Percentiles rank a stretch among this genome's conserved stretches.
Evolutionary conservation across 1,140 invertebrate species (phyloP).

Genomic region (Harpegnathos saltator): DNA sequence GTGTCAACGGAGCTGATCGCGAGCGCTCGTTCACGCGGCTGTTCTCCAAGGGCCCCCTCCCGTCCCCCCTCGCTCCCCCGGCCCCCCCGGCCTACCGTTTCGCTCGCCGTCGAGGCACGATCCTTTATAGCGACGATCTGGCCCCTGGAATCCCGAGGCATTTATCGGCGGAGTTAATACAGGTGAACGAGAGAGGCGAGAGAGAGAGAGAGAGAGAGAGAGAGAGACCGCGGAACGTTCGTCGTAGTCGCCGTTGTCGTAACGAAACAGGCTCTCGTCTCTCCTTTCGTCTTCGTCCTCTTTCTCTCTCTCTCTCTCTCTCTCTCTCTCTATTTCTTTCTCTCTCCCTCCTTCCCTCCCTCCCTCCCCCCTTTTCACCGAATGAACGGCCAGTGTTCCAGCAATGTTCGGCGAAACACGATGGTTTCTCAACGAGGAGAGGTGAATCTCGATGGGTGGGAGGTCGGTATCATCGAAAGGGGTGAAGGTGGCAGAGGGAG

Average conservation of each 20-base stretch:
- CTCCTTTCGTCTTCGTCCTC: conserved; percentile 23
- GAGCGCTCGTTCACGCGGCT: conserved; percentile 25
- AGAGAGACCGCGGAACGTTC: conserved; percentile 20
- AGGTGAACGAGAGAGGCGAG: conserved; percentile 55
- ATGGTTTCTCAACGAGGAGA: conserved; percentile 68
- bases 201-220: no score
- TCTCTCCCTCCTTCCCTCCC: not conserved
- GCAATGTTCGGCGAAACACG: conserved; percentile 42
- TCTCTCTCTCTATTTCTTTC: conserved; percentile 46
- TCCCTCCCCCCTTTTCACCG: conserved; percentile 4
- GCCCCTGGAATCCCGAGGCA: conserved; percentile 62
- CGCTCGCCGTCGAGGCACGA: conserved; percentile 35
- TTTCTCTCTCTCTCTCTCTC: conserved; percentile 55
- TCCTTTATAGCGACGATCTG: conserved; percentile 58
- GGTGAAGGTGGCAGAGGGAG: not conserved
- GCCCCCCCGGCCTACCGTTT: no score
- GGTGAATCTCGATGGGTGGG: conserved; percentile 66
- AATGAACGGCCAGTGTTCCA: conserved; percentile 60
- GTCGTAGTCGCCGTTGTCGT: conserved; percentile 63
- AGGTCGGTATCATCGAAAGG: conserved; percentile 71
- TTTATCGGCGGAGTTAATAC: conserved; percentile 68
- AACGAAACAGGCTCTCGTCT: conserved; percentile 62
- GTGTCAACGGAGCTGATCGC: conserved; percentile 52
- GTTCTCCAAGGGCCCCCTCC: conserved; percentile 21
- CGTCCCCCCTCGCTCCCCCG: not conserved